Base-by-base conservation (phyloP, 2,113 vertebrate genomes). In the Girardinichthys multiradiatus region DNA sequence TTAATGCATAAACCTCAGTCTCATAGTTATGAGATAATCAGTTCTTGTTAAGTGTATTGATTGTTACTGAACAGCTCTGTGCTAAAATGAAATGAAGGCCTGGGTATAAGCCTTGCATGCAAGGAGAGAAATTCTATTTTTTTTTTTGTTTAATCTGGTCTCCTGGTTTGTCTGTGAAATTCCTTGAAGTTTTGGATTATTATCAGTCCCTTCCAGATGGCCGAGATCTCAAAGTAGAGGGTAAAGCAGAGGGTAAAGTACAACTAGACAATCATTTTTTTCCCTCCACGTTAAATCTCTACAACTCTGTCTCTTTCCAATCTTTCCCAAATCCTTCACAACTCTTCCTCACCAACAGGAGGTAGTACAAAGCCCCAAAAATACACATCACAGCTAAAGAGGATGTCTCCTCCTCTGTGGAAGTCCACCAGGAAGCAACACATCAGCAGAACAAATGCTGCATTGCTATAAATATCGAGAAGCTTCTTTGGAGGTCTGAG, bases 391-490 rank as follows among this genome's bases (percentile, higher is more conserved):
- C 63, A 75, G 74, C 83, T 75, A 72, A 87, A 82, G 62, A 74
- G 73, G 81, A 68, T 59, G 57, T 85, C 76, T 71, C n/a, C 60
- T 76, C 5, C 1, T 79, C 79, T 64, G 64, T 74, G 82, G 82
- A 82, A 74, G 71, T 89, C 77, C 80, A 65, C 67, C 39, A 72
- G 79, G 89, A 87, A 87, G 82, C 79, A 76, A 85, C 80, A 74
- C 67, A 75, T 17, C 28, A 75, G 76, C n/a, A 9, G 71, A 30
- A 37, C 29, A 57, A 75, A 79, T 82, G 71, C 72, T 69, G 71
- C 19, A 72, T 48, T 4, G 76, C 90, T 84, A 89, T 89, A 90
- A 92, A 91, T 91, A 92, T 74, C 45, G 27, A 64, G 37, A 59
- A 24, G 72, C 70, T 64, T 68, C 74, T 54, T 81, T 61, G 31